Evolutionary conservation across 1,140 invertebrate genomes (phyloP).

Genomic region (Cyrtorhinus lividipennis): DNA sequence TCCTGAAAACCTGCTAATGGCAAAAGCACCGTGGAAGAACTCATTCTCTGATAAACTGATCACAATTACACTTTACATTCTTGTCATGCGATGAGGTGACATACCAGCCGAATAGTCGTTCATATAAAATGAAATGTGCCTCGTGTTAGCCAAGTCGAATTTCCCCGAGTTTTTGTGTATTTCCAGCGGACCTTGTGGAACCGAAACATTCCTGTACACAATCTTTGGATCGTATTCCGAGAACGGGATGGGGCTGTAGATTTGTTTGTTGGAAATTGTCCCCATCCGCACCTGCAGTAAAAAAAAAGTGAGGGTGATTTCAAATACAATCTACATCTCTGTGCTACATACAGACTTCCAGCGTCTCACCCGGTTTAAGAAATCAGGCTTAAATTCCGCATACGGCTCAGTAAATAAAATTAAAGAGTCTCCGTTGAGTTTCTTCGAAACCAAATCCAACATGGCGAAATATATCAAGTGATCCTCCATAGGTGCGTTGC

Average conservation of each 20-base stretch:
- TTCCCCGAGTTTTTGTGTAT: constrained; percentile 63
- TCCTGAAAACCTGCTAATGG: no score
- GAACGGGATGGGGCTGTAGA: constrained; percentile 71
- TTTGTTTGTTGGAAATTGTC: constrained; percentile 61
- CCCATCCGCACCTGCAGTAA: constrained; percentile 77
- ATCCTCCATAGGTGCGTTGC: constrained; percentile 26
- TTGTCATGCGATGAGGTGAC: no score
- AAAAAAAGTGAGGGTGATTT: no score
- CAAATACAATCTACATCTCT: background rate
- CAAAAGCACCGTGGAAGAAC: no score
- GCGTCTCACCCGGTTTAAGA: constrained; percentile 68
- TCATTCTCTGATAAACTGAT: no score
- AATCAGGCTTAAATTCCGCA: constrained; percentile 58
- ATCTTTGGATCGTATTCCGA: constrained; percentile 53
- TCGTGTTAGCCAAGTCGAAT: constrained; percentile 56
- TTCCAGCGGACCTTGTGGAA: constrained; percentile 44
- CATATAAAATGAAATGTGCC: constrained; percentile 65
- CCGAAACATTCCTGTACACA: constrained; percentile 36
- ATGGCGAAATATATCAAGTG: constrained; percentile 46
- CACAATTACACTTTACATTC: no score
- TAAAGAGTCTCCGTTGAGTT: constrained; percentile 52
- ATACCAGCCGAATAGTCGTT: constrained; percentile 60
- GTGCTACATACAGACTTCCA: no score
- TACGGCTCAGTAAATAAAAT: constrained; percentile 47
- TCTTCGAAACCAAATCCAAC: constrained; percentile 52